Conservation (phyloP, 2,113 vertebrate species). For the Tenrec ecaudatus region DNA sequence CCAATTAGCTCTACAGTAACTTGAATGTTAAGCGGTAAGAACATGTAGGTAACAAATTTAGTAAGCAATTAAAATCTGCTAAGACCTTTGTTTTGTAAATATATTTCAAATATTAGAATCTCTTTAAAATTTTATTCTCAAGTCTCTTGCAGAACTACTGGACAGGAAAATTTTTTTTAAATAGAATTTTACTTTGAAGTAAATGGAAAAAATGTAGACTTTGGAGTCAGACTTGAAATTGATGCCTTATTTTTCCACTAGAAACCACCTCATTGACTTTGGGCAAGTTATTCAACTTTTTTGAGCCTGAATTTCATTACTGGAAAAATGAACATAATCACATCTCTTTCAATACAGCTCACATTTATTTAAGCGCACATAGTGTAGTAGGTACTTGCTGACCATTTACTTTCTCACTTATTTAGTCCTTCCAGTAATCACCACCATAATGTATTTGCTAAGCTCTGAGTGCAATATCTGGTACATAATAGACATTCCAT, state of each 20-base stretch:
- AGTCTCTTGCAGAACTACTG: slow-evolving; percentile 18
- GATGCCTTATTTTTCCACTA: slow-evolving; percentile 42
- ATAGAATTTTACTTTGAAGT: slow-evolving; percentile 43
- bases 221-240: slow-evolving; percentile 42
- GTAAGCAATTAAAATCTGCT: background rate
- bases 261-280: slow-evolving; percentile 34
- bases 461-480: background rate
- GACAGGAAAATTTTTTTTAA: slow-evolving; percentile 16
- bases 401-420: slow-evolving; percentile 12
- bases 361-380: slow-evolving; percentile 21
- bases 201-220: slow-evolving; percentile 51
- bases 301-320: slow-evolving; percentile 28
- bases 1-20: too few species aligned
- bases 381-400: background rate
- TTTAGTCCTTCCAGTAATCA: background rate
- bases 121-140: slow-evolving; percentile 56
- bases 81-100: slow-evolving; percentile 18
- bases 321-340: slow-evolving; percentile 20
- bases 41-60: slow-evolving; percentile 29
- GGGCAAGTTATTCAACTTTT: slow-evolving; percentile 23
- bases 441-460: background rate
- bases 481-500: background rate
- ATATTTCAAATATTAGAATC: background rate
- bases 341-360: slow-evolving; percentile 24
- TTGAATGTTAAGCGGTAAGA: background rate